phyloP scores from a whole-genome alignment of 2,113 vertebrate species.

The Thermophis baileyi region DNA sequence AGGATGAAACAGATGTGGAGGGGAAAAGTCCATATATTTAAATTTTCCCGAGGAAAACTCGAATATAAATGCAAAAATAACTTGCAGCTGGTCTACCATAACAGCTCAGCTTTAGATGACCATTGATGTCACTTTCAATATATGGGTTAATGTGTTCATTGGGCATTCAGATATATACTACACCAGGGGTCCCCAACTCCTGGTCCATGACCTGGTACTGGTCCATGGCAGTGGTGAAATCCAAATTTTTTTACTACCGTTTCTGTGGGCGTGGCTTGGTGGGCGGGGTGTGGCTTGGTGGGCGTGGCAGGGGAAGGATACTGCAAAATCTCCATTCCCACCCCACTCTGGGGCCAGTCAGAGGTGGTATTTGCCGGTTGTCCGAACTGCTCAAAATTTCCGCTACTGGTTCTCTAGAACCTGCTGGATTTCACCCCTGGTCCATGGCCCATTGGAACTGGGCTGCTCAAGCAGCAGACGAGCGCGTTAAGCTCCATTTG shows the following conservation, averaged over 20 bases:
- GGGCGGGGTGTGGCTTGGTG: no score
- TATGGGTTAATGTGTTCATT: background rate
- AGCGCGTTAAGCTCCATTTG: background rate
- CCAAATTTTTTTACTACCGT: no score
- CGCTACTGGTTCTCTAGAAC: no score
- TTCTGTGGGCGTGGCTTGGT: no score
- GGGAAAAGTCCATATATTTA: background rate
- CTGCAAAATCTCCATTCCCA: no score
- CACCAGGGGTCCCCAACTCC: background rate
- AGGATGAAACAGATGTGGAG: background rate
- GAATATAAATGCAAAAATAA: background rate
- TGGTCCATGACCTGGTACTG: background rate
- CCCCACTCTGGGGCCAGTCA: no score
- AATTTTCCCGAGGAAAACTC: background rate
- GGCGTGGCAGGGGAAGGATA: no score
- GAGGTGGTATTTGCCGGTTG: no score
- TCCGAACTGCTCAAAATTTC: no score
- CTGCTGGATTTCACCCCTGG: no score
- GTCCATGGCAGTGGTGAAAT: no score
- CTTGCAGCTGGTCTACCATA: background rate
- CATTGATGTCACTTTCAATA: no score
- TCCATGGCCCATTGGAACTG: background rate
- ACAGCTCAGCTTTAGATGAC: background rate
- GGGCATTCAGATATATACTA: background rate
- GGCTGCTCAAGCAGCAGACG: background rate